Conservation (phyloP, 2,888 invertebrate genomes). For the Drosophila greeni region DNA sequence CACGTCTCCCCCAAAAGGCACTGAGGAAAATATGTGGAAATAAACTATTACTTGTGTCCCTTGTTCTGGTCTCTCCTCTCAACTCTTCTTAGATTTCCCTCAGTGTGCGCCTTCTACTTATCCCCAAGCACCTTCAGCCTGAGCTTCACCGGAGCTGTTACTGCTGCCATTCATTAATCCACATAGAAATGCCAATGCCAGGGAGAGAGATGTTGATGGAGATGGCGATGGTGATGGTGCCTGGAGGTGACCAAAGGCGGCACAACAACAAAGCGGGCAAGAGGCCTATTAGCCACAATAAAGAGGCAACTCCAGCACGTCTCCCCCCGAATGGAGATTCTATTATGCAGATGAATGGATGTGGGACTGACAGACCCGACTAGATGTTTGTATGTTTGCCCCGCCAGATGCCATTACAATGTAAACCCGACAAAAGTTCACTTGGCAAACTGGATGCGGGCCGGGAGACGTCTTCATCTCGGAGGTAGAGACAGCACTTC, state of each 20-base stretch:
- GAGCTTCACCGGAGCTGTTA: slow-evolving; percentile 5
- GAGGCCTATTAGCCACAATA: slow-evolving; percentile 72
- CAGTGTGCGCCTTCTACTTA: slow-evolving; percentile 20
- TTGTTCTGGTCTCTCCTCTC: no score
- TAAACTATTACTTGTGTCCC: no score
- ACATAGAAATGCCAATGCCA: slow-evolving; percentile 43
- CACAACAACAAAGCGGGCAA: slow-evolving; percentile 66
- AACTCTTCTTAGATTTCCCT: no score
- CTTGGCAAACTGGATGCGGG: slow-evolving; percentile 66
- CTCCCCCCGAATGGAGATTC: slow-evolving; percentile 45
- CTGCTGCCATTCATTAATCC: slow-evolving; percentile 65
- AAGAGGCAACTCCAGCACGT: slow-evolving; percentile 51
- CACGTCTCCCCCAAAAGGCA: slow-evolving; percentile 9
- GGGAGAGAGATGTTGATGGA: slow-evolving; percentile 40
- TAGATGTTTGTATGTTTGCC: slow-evolving; percentile 56
- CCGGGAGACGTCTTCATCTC: slow-evolving; percentile 42
- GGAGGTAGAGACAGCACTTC: slow-evolving; percentile 22
- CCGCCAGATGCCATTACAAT: slow-evolving; percentile 74
- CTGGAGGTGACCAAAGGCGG: slow-evolving; percentile 52
- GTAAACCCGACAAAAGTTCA: slow-evolving; percentile 71
- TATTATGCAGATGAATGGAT: slow-evolving; percentile 69
- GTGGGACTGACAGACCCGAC: slow-evolving; percentile 25
- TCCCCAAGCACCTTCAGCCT: slow-evolving; percentile 6
- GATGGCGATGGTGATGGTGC: slow-evolving; percentile 44
- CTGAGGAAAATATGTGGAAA: neutral